Conservation (phyloP, 1,140 invertebrate species). For the Proctacanthus coquilletti region DNA sequence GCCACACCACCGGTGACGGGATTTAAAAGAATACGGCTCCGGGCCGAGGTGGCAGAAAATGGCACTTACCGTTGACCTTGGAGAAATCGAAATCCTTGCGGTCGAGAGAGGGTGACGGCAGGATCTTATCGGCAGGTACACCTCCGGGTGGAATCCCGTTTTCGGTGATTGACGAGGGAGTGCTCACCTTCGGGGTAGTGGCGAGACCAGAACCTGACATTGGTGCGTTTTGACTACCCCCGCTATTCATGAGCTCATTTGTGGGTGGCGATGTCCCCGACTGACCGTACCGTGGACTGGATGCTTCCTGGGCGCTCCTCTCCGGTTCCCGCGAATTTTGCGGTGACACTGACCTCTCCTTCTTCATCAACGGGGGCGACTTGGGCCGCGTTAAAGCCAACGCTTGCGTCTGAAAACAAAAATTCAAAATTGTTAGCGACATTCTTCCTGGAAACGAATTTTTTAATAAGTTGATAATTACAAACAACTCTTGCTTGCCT, state of each 20-base stretch:
- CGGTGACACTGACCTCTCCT: constrained; percentile 24
- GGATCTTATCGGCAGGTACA: not conserved
- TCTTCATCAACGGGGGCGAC: constrained; percentile 19
- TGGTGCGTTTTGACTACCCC: not conserved
- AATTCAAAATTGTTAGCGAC: constrained; percentile 1
- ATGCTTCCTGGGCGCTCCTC: not conserved
- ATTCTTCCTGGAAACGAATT: too few relatives aligned
- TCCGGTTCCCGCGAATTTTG: constrained; percentile 1
- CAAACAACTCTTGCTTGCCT: too few relatives aligned
- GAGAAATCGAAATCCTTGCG: constrained; percentile 7
- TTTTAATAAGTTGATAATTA: too few relatives aligned
- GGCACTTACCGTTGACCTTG: constrained; percentile 6
- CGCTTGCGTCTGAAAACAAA: constrained; percentile 21
- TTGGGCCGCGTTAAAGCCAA: constrained; percentile 26
- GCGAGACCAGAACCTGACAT: not conserved
- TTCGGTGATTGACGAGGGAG: not conserved
- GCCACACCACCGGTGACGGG: too few relatives aligned
- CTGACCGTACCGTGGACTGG: not conserved
- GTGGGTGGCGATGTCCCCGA: not conserved
- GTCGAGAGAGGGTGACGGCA: not conserved
- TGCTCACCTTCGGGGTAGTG: not conserved
- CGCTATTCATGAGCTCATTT: not conserved
- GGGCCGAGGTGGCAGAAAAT: too few relatives aligned
- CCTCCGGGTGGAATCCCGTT: not conserved
- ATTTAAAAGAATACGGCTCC: constrained; percentile 3